phyloP scores from a whole-genome alignment of 1,140 invertebrate species.

The Tetragonula clypearis region DNA sequence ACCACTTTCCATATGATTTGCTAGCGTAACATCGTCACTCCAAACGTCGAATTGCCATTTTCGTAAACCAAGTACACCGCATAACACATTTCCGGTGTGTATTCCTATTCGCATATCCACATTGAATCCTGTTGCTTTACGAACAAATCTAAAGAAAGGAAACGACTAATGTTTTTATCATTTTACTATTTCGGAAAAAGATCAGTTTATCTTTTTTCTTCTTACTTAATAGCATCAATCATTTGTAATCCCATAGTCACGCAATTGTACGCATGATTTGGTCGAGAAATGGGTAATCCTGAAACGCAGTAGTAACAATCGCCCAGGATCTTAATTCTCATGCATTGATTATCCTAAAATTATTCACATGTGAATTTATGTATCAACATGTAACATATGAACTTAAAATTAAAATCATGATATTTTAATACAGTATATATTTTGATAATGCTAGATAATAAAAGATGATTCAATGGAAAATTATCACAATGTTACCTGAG shows the following conservation, averaged over 20 bases:
- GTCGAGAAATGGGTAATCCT: slow-evolving; percentile 93
- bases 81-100: slow-evolving; percentile 96
- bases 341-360: slow-evolving; percentile 94
- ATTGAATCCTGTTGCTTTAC: slow-evolving; percentile 93
- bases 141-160: slow-evolving; percentile 87
- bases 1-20: slow-evolving; percentile 98
- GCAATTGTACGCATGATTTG: slow-evolving; percentile 97
- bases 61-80: slow-evolving; percentile 96
- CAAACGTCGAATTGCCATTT: slow-evolving; percentile 99
- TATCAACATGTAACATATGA: neutral
- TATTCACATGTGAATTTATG: neutral
- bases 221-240: slow-evolving; percentile 96
- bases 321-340: slow-evolving; percentile 96
- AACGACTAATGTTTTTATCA: neutral
- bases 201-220: neutral
- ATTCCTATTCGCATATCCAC: slow-evolving; percentile 98
- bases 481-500: slow-evolving; percentile 85
- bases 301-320: slow-evolving; percentile 99
- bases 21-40: slow-evolving; percentile 98
- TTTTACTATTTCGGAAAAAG: neutral
- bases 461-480: no score
- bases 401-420: neutral
- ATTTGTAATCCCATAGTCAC: slow-evolving; percentile 98
- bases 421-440: neutral
- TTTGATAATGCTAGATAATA: neutral